Evolutionary conservation across 2,113 vertebrate genomes (phyloP).

Genomic region (Amphiprion percula): DNA sequence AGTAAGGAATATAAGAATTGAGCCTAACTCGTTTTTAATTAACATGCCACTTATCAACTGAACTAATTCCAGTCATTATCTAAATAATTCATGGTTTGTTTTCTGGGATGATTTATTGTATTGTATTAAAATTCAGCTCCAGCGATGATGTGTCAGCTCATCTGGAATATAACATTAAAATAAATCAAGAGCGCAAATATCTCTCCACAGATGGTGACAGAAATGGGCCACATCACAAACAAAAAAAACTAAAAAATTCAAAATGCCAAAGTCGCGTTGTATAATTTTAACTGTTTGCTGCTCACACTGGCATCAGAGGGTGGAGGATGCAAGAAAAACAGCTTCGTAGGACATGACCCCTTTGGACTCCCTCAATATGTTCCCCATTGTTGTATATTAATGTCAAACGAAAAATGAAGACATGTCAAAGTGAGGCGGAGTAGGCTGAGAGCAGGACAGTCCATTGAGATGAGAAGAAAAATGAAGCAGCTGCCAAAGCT

Average conservation of each 20-base stretch:
- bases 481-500: slow-evolving; percentile 9
- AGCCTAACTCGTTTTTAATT: slow-evolving; percentile 24
- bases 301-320: background rate
- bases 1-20: background rate
- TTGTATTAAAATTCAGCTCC: slow-evolving; percentile 36
- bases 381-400: slow-evolving; percentile 17
- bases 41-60: slow-evolving; percentile 29
- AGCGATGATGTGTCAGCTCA: slow-evolving; percentile 30
- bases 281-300: slow-evolving; percentile 15
- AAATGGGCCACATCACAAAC: slow-evolving; percentile 53
- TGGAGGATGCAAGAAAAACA: background rate
- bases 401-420: slow-evolving; percentile 7
- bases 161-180: slow-evolving; percentile 4
- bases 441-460: slow-evolving; percentile 1
- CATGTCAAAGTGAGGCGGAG: background rate
- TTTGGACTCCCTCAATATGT: slow-evolving; percentile 10
- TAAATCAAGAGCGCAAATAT: slow-evolving; percentile 20
- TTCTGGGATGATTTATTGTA: slow-evolving; percentile 39
- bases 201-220: slow-evolving; percentile 39
- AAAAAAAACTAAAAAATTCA: slow-evolving; percentile 30
- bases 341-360: slow-evolving; percentile 7
- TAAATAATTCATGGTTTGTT: slow-evolving; percentile 42
- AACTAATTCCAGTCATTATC: slow-evolving; percentile 37
- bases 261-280: slow-evolving; percentile 21
- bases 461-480: slow-evolving; percentile 8